A percentile compares a stretch with the other conserved stretches of the same genome.
Evolutionary conservation across 2,797 vertebrate species (phyloP).

Genomic region (Sebastes matsubarae): DNA sequence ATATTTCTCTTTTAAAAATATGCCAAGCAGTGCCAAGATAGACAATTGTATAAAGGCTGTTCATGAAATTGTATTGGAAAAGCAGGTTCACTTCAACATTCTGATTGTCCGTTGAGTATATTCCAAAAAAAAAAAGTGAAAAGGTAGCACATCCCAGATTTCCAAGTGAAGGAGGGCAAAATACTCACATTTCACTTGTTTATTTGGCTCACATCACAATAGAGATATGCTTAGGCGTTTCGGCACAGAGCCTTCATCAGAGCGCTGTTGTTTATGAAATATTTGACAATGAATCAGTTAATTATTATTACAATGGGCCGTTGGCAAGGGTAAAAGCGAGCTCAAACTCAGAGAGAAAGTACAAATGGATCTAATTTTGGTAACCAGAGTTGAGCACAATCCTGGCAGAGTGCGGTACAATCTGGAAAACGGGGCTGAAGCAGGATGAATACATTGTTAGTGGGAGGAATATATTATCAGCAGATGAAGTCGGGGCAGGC

Average conservation of each 20-base stretch:
- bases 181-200: background rate
- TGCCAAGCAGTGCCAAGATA: background rate
- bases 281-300: background rate
- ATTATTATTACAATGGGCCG: background rate
- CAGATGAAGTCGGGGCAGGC: slow-evolving; percentile 30
- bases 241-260: background rate
- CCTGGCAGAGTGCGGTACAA: background rate
- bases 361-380: slow-evolving; percentile 30
- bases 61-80: background rate
- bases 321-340: background rate
- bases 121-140: background rate
- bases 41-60: background rate
- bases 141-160: background rate
- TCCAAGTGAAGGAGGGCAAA: background rate
- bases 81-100: background rate
- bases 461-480: slow-evolving; percentile 52
- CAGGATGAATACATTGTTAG: slow-evolving; percentile 40
- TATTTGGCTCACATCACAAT: background rate
- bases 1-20: background rate
- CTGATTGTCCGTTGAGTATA: background rate
- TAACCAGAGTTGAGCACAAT: slow-evolving; percentile 27
- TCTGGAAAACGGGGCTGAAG: slow-evolving; percentile 27
- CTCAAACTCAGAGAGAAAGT: background rate
- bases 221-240: background rate
- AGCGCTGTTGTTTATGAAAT: background rate